These are phyloP conservation scores for Dermatemys mawii DNA, from an alignment of 2,113 vertebrate genomes.

Conservation along the genomic window DNA sequence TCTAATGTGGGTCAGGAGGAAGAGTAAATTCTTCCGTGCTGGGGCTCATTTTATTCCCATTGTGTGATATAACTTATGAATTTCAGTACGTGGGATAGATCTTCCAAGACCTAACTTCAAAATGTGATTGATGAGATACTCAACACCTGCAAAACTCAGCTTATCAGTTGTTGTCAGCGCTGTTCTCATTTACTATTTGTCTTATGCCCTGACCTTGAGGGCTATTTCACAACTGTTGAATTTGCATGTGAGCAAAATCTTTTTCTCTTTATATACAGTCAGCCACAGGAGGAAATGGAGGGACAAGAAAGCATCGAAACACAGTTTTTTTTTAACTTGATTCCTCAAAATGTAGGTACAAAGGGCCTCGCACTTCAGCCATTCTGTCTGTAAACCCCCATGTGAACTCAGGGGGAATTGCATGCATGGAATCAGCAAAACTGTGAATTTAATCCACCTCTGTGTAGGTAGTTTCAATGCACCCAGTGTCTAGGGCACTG, in stretches of 20 bases:
- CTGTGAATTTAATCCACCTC: background rate
- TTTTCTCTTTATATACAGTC: background rate
- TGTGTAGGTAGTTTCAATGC: background rate
- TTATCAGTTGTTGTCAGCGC: constrained; percentile 30
- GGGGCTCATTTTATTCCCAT: background rate
- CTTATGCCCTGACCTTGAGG: constrained; percentile 66
- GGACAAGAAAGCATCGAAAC: background rate
- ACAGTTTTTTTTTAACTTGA: background rate
- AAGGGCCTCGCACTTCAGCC: background rate
- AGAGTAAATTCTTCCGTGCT: background rate
- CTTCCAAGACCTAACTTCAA: background rate
- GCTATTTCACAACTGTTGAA: background rate
- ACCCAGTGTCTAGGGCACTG: background rate
- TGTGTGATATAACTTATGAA: background rate
- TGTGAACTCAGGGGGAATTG: background rate
- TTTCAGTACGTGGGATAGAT: background rate
- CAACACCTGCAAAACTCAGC: background rate
- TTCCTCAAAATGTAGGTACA: background rate
- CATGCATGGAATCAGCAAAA: background rate
- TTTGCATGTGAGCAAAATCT: background rate
- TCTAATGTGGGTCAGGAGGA: background rate
- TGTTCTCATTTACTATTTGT: constrained; percentile 28
- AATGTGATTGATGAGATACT: constrained; percentile 51
- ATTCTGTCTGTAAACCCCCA: background rate
- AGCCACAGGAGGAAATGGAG: background rate